Evolutionary conservation across 2,113 vertebrate species (phyloP).

Genomic region (Neogale vison): DNA sequence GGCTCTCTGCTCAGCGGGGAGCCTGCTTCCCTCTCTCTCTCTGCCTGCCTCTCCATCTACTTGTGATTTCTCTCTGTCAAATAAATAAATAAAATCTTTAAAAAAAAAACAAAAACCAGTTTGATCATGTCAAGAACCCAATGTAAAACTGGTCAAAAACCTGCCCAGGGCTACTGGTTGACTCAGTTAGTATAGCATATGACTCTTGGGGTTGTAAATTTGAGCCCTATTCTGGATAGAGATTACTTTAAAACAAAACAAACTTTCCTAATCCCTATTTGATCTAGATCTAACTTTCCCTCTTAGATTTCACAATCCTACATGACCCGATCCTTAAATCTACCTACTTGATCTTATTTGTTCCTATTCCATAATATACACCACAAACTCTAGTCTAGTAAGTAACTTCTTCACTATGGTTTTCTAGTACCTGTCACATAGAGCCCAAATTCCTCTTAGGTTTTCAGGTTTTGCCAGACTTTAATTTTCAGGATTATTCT

Average conservation of each 20-base stretch:
- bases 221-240: neutral
- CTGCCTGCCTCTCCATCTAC: no score
- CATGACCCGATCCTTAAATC: neutral
- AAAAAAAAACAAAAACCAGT: neutral
- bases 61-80: no score
- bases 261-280: neutral
- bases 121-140: constrained; percentile 15
- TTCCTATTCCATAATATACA: neutral
- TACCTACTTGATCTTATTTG: constrained; percentile 7
- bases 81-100: no score
- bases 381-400: neutral
- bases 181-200: neutral
- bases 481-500: neutral
- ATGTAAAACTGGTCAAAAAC: neutral
- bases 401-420: neutral
- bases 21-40: no score
- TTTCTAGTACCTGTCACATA: constrained; percentile 6
- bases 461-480: constrained; percentile 22
- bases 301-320: neutral
- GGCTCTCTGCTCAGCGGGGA: no score
- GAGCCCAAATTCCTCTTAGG: neutral
- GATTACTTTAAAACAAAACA: neutral
- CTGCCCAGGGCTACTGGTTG: neutral
- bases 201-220: neutral
- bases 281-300: neutral